Evolutionary conservation across 2,797 vertebrate species (phyloP).

Genomic region (Melanotaenia trifasciata): DNA sequence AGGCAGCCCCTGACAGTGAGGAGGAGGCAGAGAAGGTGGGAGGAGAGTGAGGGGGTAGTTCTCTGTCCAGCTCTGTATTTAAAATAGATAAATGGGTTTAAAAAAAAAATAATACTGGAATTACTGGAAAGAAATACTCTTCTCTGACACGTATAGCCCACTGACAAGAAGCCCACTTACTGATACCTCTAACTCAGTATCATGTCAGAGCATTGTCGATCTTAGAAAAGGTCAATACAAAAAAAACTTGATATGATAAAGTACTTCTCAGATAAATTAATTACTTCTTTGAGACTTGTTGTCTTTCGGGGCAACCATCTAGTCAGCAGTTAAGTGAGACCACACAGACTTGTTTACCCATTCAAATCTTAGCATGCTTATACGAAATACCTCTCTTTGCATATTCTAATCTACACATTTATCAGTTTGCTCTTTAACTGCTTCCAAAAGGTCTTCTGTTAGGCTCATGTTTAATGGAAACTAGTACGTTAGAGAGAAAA

Average conservation of each 20-base stretch:
- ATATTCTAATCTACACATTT: not conserved
- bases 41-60: conserved; percentile 45
- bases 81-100: conserved; percentile 47
- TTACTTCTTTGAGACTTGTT: not conserved
- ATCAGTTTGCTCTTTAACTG: too few species aligned
- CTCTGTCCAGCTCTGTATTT: conserved; percentile 64
- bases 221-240: not conserved
- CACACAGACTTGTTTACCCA: not conserved
- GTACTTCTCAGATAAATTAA: not conserved
- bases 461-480: not conserved
- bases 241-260: not conserved
- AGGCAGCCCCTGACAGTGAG: conserved; percentile 70
- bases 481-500: too few species aligned
- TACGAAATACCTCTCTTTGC: not conserved
- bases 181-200: not conserved
- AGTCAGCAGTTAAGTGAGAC: not conserved
- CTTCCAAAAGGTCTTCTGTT: not conserved
- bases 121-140: not conserved
- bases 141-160: accelerated
- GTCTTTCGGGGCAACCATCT: not conserved
- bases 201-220: not conserved
- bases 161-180: not conserved
- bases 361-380: not conserved
- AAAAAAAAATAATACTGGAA: not conserved
- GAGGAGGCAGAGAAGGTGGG: conserved; percentile 45